Conservation (phyloP, 2,888 invertebrate genomes). For the Chymomyza amoena region DNA sequence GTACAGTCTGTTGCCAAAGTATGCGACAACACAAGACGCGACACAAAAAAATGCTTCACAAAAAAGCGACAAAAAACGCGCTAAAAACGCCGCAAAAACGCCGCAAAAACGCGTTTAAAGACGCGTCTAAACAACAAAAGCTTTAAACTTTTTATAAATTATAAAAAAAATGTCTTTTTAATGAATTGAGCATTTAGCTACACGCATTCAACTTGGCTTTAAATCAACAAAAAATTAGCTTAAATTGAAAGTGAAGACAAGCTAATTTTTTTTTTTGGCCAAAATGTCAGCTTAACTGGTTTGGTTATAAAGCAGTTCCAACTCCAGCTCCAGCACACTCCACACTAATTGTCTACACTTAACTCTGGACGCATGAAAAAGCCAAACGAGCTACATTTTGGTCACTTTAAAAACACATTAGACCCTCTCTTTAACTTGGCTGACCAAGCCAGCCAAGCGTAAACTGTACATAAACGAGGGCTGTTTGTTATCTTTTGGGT, state of each 20-base stretch:
- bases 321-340: background rate
- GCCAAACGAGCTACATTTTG: constrained; percentile 60
- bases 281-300: background rate
- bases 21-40: background rate
- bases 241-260: background rate
- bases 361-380: constrained; percentile 45
- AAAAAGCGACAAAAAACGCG: no score
- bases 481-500: background rate
- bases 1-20: background rate
- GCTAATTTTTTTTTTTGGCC: background rate
- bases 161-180: background rate
- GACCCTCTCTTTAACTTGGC: constrained; percentile 6
- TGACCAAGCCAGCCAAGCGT: constrained; percentile 48
- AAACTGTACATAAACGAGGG: constrained; percentile 24
- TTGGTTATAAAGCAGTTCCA: background rate
- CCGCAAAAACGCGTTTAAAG: background rate
- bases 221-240: background rate
- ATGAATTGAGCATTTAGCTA: background rate
- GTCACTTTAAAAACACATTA: constrained; percentile 64
- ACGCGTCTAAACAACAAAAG: background rate
- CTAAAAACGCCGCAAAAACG: no score
- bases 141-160: background rate
- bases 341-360: constrained; percentile 54
- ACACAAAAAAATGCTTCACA: no score
- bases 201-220: no score